Conservation (phyloP, 1,140 invertebrate species). For the Cardiocondyla obscurior region DNA sequence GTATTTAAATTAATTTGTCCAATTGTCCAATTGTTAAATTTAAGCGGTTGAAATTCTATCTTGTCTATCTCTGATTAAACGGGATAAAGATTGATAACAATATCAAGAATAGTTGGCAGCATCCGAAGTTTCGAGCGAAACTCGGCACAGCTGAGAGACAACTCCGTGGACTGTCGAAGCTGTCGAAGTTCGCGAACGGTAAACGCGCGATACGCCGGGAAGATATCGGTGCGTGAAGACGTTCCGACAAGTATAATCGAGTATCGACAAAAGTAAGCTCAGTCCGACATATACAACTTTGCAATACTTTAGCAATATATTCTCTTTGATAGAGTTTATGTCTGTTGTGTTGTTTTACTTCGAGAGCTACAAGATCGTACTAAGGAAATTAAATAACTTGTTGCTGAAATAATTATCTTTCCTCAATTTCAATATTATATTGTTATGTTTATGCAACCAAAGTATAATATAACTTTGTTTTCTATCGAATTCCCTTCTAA, state of each 20-base stretch:
- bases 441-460: too few relatives aligned
- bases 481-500: neutral
- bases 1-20: neutral
- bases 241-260: conserved; percentile 37
- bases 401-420: neutral
- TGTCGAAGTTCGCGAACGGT: conserved; percentile 34
- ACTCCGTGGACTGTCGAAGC: conserved; percentile 21
- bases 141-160: conserved; percentile 14
- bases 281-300: neutral
- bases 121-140: conserved; percentile 32
- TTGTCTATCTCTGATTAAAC: neutral
- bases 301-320: neutral
- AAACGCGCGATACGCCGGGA: conserved; percentile 13
- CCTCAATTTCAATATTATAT: too few relatives aligned
- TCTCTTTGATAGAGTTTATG: neutral
- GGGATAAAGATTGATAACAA: conserved; percentile 24
- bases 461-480: neutral
- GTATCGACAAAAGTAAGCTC: conserved; percentile 36
- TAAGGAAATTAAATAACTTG: conserved; percentile 5
- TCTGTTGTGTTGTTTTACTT: neutral
- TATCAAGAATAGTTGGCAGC: conserved; percentile 14
- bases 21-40: neutral
- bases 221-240: conserved; percentile 35
- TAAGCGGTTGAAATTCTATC: neutral
- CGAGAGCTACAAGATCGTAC: neutral